These are phyloP conservation scores for Axis porcinus DNA, from an alignment of 2,113 vertebrate species.

Conservation along the genomic window DNA sequence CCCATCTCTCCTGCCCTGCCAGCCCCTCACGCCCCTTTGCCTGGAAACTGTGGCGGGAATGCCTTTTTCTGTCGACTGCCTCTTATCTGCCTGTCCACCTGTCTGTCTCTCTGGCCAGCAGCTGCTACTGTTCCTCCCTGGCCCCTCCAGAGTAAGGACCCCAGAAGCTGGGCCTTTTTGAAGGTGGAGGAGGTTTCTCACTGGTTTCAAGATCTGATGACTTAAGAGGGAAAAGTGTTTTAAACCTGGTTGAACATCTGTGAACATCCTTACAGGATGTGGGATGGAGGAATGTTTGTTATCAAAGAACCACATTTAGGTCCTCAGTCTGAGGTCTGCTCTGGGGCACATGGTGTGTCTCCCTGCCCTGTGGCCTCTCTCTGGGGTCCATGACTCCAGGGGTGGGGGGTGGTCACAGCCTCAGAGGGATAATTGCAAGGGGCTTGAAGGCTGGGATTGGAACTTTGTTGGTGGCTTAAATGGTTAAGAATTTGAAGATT, in stretches of 20 bases:
- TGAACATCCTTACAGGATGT: background rate
- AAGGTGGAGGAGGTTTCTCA: background rate
- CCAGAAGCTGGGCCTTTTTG: background rate
- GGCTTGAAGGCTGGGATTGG: too few relatives aligned
- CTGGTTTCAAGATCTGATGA: background rate
- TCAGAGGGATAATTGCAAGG: background rate
- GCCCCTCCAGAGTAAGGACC: background rate
- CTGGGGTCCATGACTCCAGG: too few relatives aligned
- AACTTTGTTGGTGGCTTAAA: background rate
- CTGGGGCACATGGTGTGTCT: background rate
- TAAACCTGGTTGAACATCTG: background rate
- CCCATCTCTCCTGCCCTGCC: background rate
- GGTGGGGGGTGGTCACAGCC: rapidly evolving
- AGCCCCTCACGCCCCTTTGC: background rate
- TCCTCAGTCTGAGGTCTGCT: background rate
- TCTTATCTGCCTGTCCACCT: background rate
- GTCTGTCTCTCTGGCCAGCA: background rate
- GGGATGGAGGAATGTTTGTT: background rate
- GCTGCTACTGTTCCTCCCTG: background rate
- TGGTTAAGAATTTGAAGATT: background rate
- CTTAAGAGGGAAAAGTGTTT: background rate
- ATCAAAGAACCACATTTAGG: background rate
- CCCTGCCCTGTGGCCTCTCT: background rate
- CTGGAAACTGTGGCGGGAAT: background rate
- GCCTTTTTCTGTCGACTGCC: background rate